Evolutionary conservation across 2,113 vertebrate species (phyloP).

Genomic region (Sardina pilchardus): DNA sequence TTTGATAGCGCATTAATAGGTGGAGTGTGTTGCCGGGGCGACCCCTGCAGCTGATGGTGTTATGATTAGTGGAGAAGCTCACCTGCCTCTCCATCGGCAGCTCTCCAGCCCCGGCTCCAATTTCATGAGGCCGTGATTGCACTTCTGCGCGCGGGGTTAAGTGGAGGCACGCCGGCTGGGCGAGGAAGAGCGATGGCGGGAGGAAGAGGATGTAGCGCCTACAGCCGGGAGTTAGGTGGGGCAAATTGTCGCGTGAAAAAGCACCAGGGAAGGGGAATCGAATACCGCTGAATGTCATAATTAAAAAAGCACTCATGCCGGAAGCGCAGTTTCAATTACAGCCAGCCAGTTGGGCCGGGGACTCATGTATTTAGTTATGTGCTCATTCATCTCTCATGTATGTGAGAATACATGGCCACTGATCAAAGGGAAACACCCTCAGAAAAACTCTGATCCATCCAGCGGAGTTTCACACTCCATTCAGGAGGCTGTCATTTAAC

Average conservation of each 20-base stretch:
- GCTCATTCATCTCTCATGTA: background rate
- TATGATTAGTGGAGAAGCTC: background rate
- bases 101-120: background rate
- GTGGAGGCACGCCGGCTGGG: conserved; percentile 52
- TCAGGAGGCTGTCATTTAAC: conserved; percentile 12
- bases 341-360: conserved; percentile 53
- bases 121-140: conserved; percentile 34
- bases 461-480: conserved; percentile 41
- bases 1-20: background rate
- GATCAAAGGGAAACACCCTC: conserved; percentile 18
- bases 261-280: conserved; percentile 44
- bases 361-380: conserved; percentile 52
- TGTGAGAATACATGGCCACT: conserved; percentile 30
- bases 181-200: background rate
- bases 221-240: conserved; percentile 43
- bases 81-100: conserved; percentile 12
- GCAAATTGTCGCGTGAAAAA: conserved; percentile 41
- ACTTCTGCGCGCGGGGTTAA: conserved; percentile 40
- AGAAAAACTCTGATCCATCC: conserved; percentile 26
- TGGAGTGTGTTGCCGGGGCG: background rate
- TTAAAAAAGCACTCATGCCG: conserved; percentile 55
- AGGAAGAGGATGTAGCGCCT: conserved; percentile 34
- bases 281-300: conserved; percentile 47
- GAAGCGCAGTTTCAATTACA: conserved; percentile 52
- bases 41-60: conserved; percentile 8